Conservation (phyloP, 2,113 vertebrate species). For the Saccopteryx leptura region DNA sequence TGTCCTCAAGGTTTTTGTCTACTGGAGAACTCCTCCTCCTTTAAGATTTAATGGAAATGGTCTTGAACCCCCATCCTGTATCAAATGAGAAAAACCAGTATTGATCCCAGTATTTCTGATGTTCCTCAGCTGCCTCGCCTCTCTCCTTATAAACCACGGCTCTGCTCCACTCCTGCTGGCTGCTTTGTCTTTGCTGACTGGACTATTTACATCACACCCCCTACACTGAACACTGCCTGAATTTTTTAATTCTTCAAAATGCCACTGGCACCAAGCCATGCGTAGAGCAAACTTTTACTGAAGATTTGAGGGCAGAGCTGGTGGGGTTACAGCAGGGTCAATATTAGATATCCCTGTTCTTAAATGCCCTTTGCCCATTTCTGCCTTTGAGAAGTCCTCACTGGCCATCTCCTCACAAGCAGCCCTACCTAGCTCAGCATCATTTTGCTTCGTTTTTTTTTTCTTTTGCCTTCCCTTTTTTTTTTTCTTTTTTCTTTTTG, state of each 20-base stretch:
- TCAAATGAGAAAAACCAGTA: constrained; percentile 30
- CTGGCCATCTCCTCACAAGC: neutral
- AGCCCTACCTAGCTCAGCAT: neutral
- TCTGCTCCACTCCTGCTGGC: neutral
- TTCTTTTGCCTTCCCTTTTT: neutral
- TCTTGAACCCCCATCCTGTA: neutral
- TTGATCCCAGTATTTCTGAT: neutral
- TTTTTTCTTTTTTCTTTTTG: no score
- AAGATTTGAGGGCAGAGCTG: neutral
- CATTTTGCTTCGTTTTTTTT: neutral
- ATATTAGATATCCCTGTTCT: neutral
- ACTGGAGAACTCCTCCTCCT: neutral
- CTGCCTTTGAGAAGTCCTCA: neutral
- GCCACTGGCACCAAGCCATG: neutral
- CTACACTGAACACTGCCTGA: no score
- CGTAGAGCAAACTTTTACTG: neutral
- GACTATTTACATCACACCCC: neutral
- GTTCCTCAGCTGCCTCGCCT: neutral
- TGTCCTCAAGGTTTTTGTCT: neutral
- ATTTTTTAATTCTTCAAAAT: neutral
- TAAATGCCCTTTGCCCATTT: neutral
- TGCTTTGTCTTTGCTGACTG: neutral
- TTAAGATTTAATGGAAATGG: constrained; percentile 3
- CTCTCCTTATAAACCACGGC: neutral
- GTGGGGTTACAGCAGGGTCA: neutral